Evolutionary conservation across 1,140 invertebrate species (phyloP), one percentile per base, ranked within the genome.

Genomic region (Drosophila oshimai): DNA sequence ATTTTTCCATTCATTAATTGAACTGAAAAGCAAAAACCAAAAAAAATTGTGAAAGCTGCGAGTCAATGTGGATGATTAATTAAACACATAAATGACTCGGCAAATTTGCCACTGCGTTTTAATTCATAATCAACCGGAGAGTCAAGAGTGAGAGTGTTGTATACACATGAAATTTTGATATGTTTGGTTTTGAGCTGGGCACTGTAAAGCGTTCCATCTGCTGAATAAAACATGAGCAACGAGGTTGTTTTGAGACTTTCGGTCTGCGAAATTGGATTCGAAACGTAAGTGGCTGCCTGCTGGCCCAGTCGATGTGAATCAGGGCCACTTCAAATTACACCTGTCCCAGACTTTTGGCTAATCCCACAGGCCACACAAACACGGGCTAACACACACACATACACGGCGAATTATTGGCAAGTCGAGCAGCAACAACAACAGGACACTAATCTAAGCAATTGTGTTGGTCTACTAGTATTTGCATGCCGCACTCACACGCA

Each of bases 371-470:
- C 50, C 49, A n/a, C 3, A 10, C 37, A 36, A 45, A 37, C 39
- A 49, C n/a, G n/a, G n/a, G n/a, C n/a, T n/a, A n/a, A n/a, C 29
- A 70, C 39, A 50, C 33, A 33, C 34, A 13, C 6, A 31, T 17
- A 28, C 17, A 22, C 33, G 34, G 42, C 61, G 61, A 49, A 65
- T 71, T 71, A 71, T 68, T 42, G 54, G 36, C 58, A 65, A 60
- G 51, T 31, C 44, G 28, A 50, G 33, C 41, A 58, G 36, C 28
- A 13, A 22, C 26, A 57, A 46, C 39, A 72, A 33, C 61, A 44
- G 46, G 39, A 46, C 42, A 74, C 54, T 79, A 83, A 83, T 84
- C 80, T 71, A 45, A 79, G 79, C 64, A 74, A 78, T 84, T 83
- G 69, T 67, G 34, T 61, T 78, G 47, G 31, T 39, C 50, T 37